phyloP scores from a whole-genome alignment of 2,797 vertebrate species.

The Chrysolophus pictus region DNA sequence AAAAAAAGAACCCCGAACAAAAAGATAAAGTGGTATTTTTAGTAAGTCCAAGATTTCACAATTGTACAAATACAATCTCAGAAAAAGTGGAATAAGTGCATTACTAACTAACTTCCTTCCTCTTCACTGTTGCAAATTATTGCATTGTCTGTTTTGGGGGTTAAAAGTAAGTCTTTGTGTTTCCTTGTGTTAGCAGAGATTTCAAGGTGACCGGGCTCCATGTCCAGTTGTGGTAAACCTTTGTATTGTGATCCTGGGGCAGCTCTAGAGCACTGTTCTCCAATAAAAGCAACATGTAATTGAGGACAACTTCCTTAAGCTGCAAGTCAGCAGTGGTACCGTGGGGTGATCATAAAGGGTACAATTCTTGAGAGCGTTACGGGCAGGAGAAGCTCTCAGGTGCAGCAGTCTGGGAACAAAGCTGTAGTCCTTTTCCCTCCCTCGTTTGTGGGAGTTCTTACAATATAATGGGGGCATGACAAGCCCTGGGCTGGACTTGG shows the following conservation, averaged over 20 bases:
- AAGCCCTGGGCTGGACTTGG: background rate
- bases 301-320: background rate
- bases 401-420: background rate
- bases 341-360: background rate
- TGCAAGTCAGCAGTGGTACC: background rate
- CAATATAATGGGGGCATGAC: background rate
- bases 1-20: background rate
- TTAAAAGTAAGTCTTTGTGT: background rate
- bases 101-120: background rate
- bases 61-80: background rate
- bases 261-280: background rate
- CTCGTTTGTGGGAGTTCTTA: background rate
- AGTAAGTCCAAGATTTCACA: background rate
- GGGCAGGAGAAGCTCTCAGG: background rate
- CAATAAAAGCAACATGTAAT: background rate
- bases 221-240: background rate
- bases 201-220: background rate
- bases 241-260: background rate
- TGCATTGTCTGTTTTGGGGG: background rate
- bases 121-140: background rate
- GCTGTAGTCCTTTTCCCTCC: background rate
- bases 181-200: background rate
- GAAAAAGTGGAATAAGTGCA: background rate
- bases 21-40: background rate
- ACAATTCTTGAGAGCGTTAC: background rate